Evolutionary conservation across 2,113 vertebrate species (phyloP).

Genomic region (Tinamus guttatus): DNA sequence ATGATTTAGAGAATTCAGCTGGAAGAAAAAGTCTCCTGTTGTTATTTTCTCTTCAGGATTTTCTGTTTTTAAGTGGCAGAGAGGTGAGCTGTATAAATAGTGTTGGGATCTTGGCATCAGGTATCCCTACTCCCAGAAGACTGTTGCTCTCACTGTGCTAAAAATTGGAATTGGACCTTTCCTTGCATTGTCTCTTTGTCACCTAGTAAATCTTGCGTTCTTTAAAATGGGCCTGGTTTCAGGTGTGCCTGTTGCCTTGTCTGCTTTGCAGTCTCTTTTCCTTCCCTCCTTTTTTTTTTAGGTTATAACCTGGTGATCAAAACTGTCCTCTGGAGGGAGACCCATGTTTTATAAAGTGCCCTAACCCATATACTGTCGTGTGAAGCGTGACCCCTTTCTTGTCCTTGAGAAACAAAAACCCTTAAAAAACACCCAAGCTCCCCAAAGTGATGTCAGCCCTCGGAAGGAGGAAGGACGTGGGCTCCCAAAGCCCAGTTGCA

Average conservation of each 20-base stretch:
- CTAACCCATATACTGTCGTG: background rate
- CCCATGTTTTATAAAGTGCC: background rate
- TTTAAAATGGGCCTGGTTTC: background rate
- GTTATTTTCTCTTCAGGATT: background rate
- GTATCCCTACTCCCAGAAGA: background rate
- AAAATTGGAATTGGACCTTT: background rate
- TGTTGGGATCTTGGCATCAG: background rate
- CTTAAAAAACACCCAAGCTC: background rate
- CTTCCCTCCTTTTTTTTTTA: background rate
- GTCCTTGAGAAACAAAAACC: background rate
- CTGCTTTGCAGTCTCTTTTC: background rate
- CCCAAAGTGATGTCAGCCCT: background rate
- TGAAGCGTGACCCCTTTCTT: background rate
- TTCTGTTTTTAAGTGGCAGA: background rate
- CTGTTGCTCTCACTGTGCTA: background rate
- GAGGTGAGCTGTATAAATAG: background rate
- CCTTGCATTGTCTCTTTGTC: background rate
- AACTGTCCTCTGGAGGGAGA: background rate
- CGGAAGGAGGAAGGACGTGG: background rate
- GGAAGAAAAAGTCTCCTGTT: background rate
- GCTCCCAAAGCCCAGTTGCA: fast-evolving
- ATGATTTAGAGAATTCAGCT: background rate
- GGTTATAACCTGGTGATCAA: background rate
- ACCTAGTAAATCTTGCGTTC: background rate
- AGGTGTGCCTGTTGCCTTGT: background rate